Base-by-base conservation (phyloP, 1,140 invertebrate species). In the Sesamia nonagrioides region DNA sequence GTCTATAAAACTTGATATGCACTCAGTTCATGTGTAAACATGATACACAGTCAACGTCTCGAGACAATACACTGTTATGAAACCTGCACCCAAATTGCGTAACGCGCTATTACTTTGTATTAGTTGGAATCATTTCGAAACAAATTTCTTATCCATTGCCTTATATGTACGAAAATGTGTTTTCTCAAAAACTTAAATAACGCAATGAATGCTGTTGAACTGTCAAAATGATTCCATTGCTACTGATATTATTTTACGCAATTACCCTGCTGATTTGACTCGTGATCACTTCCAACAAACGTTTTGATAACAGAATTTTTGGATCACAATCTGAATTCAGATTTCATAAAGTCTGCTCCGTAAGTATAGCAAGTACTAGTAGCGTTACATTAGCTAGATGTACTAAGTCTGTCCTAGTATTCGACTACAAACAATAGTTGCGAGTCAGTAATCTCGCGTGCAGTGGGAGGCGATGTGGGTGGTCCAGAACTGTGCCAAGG, bases 401-500 rank as follows among this genome's bases (percentile, higher is more conserved):
- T 27, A 42, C 61, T 66, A 78, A 71, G 61, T 58, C 35, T 35
- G 18, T 27, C 17, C 58, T 60, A 71, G n/a, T 75, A 69, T 71
- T 71, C 45, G 15, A 78, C 69, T 48, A 74, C 50, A 75, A 75
- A 75, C 74, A 77, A 79, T 84, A 52, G 76, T 48, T 42, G 61
- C 61, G 42, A 61, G 27, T 50, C 15, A n/a, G 60, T 74, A 80
- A n/a, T 21, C 40, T 79, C 37, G 72, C 48, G 61, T 69, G 63
- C 63, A 68, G 88, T 86, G 86, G 85, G 88, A 76, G 86, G 66
- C 69, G 48, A 78, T 78, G 82, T 87, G 84, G 84, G 88, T 86
- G 79, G 77, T 60, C 66, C 58, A 68, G 52, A 86, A 86, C 78
- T 84, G 83, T 91, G 90, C 84, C 90, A 91, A 91, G 90, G 89